Percentiles rank a stretch among this genome's conserved stretches.
Conservation (phyloP, 2,888 invertebrate genomes). For the Tiphia femorata region DNA sequence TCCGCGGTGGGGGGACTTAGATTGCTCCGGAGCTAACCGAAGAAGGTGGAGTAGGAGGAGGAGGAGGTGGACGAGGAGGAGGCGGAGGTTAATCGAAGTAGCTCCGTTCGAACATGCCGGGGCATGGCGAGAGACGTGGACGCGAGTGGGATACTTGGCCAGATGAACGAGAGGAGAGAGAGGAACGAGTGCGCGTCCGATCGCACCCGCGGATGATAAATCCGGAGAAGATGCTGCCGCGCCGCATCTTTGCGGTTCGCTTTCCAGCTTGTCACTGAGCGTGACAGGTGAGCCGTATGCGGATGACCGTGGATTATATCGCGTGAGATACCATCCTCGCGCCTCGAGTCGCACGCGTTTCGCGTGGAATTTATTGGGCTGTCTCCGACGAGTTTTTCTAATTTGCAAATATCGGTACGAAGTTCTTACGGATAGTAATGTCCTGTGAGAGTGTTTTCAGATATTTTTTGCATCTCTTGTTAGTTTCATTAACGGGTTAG, state of each 20-base stretch:
- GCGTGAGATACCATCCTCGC: slow-evolving; percentile 15
- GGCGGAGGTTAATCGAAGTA: too few relatives aligned
- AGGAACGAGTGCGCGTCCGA: too few relatives aligned
- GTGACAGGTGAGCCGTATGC: slow-evolving; percentile 42
- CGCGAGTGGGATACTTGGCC: too few relatives aligned
- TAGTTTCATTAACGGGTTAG: too few relatives aligned
- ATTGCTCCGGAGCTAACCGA: slow-evolving; percentile 23
- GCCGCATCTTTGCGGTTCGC: slow-evolving; percentile 28
- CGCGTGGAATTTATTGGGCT: background rate
- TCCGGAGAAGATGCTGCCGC: slow-evolving; percentile 22
- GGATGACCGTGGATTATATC: slow-evolving; percentile 45
- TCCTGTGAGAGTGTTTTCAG: too few relatives aligned
- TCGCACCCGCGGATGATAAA: slow-evolving; percentile 34
- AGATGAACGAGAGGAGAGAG: slow-evolving; percentile 3
- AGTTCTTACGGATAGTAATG: too few relatives aligned
- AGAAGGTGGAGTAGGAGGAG: too few relatives aligned
- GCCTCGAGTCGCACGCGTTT: background rate
- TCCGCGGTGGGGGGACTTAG: slow-evolving; percentile 14
- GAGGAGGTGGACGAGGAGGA: too few relatives aligned
- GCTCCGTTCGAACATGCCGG: too few relatives aligned
- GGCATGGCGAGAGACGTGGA: too few relatives aligned
- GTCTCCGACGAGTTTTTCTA: background rate
- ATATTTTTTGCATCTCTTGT: too few relatives aligned
- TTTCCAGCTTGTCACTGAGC: slow-evolving; percentile 42
- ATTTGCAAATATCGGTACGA: background rate